Conservation (phyloP, 1,140 invertebrate genomes). For the Brachionus rubens region DNA sequence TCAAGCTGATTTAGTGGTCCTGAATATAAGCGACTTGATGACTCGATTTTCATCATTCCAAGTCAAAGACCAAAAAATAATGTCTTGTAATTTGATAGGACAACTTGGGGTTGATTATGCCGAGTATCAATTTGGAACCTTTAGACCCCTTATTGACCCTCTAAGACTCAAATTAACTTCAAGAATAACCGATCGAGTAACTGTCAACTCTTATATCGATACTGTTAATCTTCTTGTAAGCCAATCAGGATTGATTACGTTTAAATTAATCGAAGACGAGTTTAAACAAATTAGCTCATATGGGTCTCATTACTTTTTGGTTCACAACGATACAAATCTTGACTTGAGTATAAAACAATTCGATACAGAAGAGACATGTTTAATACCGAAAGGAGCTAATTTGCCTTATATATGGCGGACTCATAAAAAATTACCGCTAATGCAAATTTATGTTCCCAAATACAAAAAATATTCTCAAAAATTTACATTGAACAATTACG, state of each 20-base stretch:
- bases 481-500: not conserved
- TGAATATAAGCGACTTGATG: not conserved
- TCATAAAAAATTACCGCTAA: constrained; percentile 32
- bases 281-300: too few relatives aligned
- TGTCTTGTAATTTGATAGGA: not conserved
- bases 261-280: constrained; percentile 30
- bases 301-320: constrained; percentile 30
- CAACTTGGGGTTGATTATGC: not conserved
- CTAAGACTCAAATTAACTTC: not conserved
- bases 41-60: not conserved
- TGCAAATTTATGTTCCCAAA: constrained; percentile 36
- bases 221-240: not conserved
- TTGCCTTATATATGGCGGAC: constrained; percentile 38
- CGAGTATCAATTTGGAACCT: constrained; percentile 35
- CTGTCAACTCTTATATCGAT: not conserved
- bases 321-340: constrained; percentile 26
- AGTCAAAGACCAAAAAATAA: not conserved
- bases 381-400: not conserved
- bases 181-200: not conserved
- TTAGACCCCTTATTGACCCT: constrained; percentile 23
- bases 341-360: constrained; percentile 23
- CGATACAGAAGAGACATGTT: constrained; percentile 35
- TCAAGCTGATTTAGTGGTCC: not conserved
- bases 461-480: constrained; percentile 24
- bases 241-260: not conserved